phyloP scores from a whole-genome alignment of 2,113 vertebrate species.

The Chaetura pelagica region DNA sequence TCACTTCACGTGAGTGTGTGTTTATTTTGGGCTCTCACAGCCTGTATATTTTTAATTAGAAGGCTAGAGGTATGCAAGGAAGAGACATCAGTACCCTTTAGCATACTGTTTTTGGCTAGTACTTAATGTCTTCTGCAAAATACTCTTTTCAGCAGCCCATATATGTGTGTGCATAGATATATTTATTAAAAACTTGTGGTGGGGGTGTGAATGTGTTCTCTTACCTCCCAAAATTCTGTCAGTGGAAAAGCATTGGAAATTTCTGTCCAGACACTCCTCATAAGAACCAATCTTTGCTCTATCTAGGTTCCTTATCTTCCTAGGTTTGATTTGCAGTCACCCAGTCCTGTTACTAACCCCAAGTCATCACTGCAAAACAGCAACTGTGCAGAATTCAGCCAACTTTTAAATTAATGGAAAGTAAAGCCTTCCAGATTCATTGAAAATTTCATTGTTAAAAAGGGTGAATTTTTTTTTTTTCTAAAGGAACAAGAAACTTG shows the following conservation, averaged over 20 bases:
- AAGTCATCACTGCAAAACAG: neutral
- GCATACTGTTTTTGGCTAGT: neutral
- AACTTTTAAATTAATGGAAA: neutral
- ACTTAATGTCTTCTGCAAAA: neutral
- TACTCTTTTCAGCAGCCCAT: neutral
- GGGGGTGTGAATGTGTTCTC: neutral
- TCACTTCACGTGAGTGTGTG: neutral
- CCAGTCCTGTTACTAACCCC: neutral
- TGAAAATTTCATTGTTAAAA: neutral
- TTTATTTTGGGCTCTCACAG: slow-evolving; percentile 14
- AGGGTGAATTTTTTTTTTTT: neutral
- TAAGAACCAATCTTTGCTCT: neutral
- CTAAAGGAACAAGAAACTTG: neutral
- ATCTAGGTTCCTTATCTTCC: neutral
- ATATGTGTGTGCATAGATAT: neutral
- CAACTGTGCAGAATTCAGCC: neutral
- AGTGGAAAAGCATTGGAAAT: neutral
- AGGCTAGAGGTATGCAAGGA: neutral
- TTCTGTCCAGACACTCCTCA: rapidly evolving
- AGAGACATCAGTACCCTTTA: neutral
- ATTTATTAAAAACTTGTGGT: neutral
- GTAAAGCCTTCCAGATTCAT: neutral
- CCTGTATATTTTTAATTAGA: slow-evolving; percentile 21
- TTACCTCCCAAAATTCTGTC: neutral
- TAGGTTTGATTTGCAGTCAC: neutral